Evolutionary conservation across 2,888 invertebrate genomes (phyloP).

Genomic region (Brachyptera putata): DNA sequence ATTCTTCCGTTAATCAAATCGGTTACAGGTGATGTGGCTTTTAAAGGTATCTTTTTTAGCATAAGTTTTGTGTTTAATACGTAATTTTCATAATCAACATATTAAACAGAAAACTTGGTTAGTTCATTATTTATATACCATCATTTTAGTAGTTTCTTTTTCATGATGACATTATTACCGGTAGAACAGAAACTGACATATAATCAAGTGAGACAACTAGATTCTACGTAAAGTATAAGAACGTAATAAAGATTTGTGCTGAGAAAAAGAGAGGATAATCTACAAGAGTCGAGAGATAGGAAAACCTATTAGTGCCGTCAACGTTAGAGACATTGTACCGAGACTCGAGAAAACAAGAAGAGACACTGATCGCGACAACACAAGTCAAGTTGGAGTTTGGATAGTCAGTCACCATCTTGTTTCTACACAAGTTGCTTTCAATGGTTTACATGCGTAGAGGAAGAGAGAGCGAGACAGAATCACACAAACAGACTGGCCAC

Average conservation of each 20-base stretch:
- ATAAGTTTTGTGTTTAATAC: too few relatives aligned
- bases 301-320: conserved; percentile 3
- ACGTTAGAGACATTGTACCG: not conserved
- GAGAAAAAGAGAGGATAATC: not conserved
- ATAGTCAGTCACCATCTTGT: conserved; percentile 66
- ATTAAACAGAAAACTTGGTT: too few relatives aligned
- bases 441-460: conserved; percentile 17
- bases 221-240: conserved; percentile 9
- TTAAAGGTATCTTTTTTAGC: not conserved
- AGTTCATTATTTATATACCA: too few relatives aligned
- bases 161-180: not conserved
- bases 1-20: too few relatives aligned
- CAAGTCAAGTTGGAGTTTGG: conserved; percentile 51
- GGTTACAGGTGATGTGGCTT: conserved; percentile 7
- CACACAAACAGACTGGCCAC: too few relatives aligned
- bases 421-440: conserved; percentile 32
- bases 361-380: conserved; percentile 6
- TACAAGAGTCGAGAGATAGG: not conserved
- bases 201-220: conserved; percentile 2
- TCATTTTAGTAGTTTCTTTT: too few relatives aligned
- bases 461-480: conserved; percentile 21
- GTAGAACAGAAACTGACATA: not conserved
- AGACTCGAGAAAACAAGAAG: not conserved
- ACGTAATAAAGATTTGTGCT: not conserved
- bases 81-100: too few relatives aligned